Conservation (phyloP, 2,888 invertebrate species). For the Diadromus collaris region DNA sequence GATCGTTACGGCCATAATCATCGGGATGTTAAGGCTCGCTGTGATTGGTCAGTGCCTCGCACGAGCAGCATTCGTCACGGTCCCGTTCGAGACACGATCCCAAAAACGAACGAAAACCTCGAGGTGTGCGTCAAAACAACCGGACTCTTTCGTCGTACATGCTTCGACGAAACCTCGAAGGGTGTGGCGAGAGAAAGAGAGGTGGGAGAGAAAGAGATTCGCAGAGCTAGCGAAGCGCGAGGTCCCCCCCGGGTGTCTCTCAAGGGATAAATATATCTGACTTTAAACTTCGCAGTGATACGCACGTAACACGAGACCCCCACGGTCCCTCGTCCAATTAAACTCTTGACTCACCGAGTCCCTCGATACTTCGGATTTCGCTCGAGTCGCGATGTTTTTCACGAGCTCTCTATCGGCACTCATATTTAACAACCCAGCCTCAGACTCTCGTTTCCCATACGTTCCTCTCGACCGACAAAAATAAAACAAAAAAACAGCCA, state of each 20-base stretch:
- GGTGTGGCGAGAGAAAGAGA: conserved; percentile 49
- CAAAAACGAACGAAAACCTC: neutral
- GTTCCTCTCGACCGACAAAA: neutral
- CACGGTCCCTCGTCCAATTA: conserved; percentile 30
- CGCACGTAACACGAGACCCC: conserved; percentile 10
- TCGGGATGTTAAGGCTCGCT: no score
- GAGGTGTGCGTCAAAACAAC: neutral
- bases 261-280: conserved; percentile 24
- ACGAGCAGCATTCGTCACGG: neutral
- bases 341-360: conserved; percentile 11
- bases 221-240: neutral
- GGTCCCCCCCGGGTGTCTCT: neutral
- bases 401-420: neutral
- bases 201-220: neutral
- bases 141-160: conserved; percentile 45
- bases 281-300: conserved; percentile 15
- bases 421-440: no score
- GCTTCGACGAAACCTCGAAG: conserved; percentile 32
- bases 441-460: no score
- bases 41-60: neutral
- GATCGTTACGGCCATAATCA: neutral
- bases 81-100: neutral
- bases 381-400: neutral
- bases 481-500: neutral
- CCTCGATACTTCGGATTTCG: conserved; percentile 2